These are phyloP conservation scores for Saccopteryx leptura DNA, from an alignment of 2,113 vertebrate species.

Conservation along the genomic window DNA sequence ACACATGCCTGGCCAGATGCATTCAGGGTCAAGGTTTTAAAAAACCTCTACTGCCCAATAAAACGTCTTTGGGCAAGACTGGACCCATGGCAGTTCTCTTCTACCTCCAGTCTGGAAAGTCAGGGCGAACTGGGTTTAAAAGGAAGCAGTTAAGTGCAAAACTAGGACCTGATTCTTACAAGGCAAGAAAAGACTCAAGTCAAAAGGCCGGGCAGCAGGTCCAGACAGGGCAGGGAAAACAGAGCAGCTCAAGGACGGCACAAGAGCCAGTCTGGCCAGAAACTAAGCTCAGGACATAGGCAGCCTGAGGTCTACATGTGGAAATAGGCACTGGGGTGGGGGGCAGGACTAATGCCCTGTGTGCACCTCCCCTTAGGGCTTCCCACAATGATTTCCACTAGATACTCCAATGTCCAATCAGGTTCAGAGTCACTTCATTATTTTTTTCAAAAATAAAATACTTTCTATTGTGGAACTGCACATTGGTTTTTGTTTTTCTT, in stretches of 20 bases:
- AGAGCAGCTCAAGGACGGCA: neutral
- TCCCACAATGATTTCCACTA: neutral
- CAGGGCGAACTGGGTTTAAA: neutral
- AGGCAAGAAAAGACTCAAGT: neutral
- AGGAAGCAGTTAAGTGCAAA: neutral
- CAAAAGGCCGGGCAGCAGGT: neutral
- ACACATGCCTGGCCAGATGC: neutral
- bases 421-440: neutral
- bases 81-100: neutral
- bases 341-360: neutral
- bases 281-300: neutral
- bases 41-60: neutral
- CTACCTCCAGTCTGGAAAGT: neutral
- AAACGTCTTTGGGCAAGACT: neutral
- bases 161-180: neutral
- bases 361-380: neutral
- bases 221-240: neutral
- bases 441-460: neutral
- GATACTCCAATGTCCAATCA: neutral
- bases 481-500: constrained; percentile 11
- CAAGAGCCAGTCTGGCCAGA: neutral
- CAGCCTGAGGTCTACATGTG: neutral
- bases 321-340: neutral
- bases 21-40: neutral
- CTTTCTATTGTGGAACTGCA: neutral